Percentiles rank a stretch among this genome's conserved stretches.
phyloP scores from a whole-genome alignment of 1,140 invertebrate genomes.

The Lasioglossum baleicum region DNA sequence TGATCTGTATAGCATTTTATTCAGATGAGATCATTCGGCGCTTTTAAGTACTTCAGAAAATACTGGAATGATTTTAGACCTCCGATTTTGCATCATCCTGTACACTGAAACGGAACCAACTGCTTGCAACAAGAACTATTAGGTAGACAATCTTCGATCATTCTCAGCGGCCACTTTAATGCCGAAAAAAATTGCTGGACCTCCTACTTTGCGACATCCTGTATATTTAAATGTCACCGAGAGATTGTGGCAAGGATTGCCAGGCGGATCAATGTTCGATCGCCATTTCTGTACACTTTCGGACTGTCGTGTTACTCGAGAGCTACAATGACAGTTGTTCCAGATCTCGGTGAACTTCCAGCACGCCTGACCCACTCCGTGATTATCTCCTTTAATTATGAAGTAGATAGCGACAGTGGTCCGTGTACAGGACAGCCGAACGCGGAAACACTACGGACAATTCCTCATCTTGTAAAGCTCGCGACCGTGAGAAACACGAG shows the following conservation, averaged over 20 bases:
- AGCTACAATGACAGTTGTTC: neutral
- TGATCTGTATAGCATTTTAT: too few species aligned
- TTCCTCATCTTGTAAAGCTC: slow-evolving; percentile 12
- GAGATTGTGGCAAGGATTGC: too few species aligned
- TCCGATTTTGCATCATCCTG: neutral
- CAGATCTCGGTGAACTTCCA: neutral
- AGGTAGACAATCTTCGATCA: too few species aligned
- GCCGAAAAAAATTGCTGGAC: too few species aligned
- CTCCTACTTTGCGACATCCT: too few species aligned
- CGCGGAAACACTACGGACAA: neutral
- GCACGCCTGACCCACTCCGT: neutral
- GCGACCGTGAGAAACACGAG: slow-evolving; percentile 54
- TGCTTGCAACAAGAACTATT: too few species aligned
- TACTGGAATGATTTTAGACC: neutral
- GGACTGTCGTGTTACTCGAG: too few species aligned
- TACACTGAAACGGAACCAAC: neutral
- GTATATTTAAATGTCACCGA: too few species aligned
- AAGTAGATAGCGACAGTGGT: neutral
- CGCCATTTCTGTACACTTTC: too few species aligned
- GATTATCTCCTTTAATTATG: neutral
- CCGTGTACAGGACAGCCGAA: neutral
- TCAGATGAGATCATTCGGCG: too few species aligned
- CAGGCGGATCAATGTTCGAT: too few species aligned
- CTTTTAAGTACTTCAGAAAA: neutral
- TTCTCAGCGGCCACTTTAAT: too few species aligned